Percentiles rank a stretch among this genome's conserved stretches.
These are phyloP conservation scores for Chrysolina haemoptera DNA, from an alignment of 2,888 invertebrate genomes.

Conservation along the genomic window DNA sequence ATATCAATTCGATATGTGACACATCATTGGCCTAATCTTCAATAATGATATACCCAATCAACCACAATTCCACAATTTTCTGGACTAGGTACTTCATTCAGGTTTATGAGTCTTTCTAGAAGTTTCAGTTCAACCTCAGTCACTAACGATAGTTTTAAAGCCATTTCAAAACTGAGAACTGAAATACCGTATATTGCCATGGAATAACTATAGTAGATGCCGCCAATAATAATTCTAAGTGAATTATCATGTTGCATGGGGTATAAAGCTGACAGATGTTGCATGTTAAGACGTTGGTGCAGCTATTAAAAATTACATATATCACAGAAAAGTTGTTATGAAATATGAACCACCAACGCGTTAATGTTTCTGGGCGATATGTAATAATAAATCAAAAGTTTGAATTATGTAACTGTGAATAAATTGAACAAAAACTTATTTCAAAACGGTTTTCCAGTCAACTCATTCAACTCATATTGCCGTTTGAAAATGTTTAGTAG, in stretches of 20 bases:
- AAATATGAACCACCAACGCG: conserved; percentile 2
- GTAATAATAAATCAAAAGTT: background rate
- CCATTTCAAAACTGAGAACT: background rate
- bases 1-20: no score
- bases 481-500: no score
- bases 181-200: background rate
- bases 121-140: no score
- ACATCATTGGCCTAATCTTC: no score
- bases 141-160: no score
- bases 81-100: no score
- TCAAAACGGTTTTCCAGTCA: background rate
- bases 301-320: conserved; percentile 5
- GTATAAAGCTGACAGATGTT: background rate
- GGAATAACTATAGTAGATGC: background rate
- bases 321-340: background rate
- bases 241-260: conserved; percentile 1
- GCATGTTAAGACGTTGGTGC: background rate
- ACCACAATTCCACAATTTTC: no score
- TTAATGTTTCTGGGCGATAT: background rate
- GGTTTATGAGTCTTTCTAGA: no score
- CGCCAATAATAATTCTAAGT: conserved; percentile 2
- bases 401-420: background rate
- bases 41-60: no score
- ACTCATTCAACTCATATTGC: background rate
- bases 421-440: background rate